These are phyloP conservation scores for Littorina saxatilis DNA, from an alignment of 1,140 invertebrate genomes.

Conservation along the genomic window DNA sequence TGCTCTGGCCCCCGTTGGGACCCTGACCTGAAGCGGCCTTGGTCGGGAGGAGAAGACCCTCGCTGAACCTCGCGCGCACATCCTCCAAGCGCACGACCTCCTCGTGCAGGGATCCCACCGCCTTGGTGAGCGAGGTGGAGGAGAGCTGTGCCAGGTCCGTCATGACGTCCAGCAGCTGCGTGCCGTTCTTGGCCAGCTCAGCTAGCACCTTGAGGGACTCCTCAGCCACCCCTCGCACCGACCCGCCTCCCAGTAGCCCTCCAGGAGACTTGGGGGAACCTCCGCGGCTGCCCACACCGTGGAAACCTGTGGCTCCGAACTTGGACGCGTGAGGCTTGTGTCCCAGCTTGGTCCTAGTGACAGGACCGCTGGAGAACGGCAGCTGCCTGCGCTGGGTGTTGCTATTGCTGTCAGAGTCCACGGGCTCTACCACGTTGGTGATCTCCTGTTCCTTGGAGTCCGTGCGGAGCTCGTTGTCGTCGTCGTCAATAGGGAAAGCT, in stretches of 20 bases:
- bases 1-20: not conserved
- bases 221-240: not conserved
- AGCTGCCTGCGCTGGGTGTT: not conserved
- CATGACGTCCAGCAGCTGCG: slow-evolving; percentile 47
- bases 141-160: slow-evolving; percentile 54
- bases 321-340: too few species aligned
- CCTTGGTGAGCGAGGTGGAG: slow-evolving; percentile 45
- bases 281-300: not conserved
- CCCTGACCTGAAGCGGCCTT: not conserved
- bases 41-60: not conserved
- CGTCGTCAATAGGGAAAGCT: not conserved
- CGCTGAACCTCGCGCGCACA: slow-evolving; percentile 27
- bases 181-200: slow-evolving; percentile 45
- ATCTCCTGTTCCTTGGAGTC: not conserved
- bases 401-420: not conserved
- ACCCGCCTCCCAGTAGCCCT: not conserved
- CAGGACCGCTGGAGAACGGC: not conserved
- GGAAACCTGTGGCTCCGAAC: too few species aligned
- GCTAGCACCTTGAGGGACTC: slow-evolving; percentile 42
- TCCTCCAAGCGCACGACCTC: slow-evolving; percentile 54
- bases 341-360: not conserved
- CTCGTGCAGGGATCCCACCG: slow-evolving; percentile 50
- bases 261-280: not conserved
- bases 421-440: slow-evolving; percentile 10
- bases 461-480: not conserved